Percentiles rank a stretch among this genome's conserved stretches.
These are phyloP conservation scores for Diarsia dahlii DNA, from an alignment of 2,888 invertebrate genomes.

Conservation along the genomic window DNA sequence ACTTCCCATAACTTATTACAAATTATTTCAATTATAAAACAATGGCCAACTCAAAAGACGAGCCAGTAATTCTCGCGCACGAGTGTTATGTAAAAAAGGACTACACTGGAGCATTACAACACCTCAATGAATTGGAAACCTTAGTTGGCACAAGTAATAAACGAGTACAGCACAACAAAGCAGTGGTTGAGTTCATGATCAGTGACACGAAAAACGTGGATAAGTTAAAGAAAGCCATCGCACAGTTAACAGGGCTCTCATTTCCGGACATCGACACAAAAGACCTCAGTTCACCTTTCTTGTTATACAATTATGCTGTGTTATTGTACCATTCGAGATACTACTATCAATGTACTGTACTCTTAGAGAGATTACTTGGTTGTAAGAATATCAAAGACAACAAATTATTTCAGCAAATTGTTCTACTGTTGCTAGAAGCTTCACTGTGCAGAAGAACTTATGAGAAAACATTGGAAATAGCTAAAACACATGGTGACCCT, in stretches of 20 bases:
- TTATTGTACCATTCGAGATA: conserved; percentile 94
- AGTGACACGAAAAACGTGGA: conserved; percentile 94
- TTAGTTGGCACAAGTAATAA: conserved; percentile 92
- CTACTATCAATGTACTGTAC: conserved; percentile 92
- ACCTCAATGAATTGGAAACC: conserved; percentile 92
- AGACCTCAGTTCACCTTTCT: conserved; percentile 80
- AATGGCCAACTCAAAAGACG: conserved; percentile 84
- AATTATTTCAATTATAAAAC: conserved; percentile 25
- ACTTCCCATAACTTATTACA: conserved; percentile 20
- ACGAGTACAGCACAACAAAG: conserved; percentile 95
- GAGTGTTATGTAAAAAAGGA: conserved; percentile 92
- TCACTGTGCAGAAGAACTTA: conserved; percentile 86
- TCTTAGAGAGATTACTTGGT: conserved; percentile 84
- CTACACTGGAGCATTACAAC: conserved; percentile 91
- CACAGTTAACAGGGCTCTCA: conserved; percentile 90
- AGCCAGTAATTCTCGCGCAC: conserved; percentile 91
- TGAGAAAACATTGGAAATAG: conserved; percentile 84
- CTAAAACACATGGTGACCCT: conserved; percentile 81
- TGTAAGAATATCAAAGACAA: conserved; percentile 82
- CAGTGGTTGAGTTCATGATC: conserved; percentile 95
- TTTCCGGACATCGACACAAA: conserved; percentile 85
- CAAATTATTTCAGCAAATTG: conserved; percentile 81
- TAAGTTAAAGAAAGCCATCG: conserved; percentile 92
- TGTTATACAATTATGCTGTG: conserved; percentile 95
- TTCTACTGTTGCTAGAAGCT: conserved; percentile 84